Base-by-base conservation (phyloP, 2,888 invertebrate species). In the Rugalucina vietnamica region DNA sequence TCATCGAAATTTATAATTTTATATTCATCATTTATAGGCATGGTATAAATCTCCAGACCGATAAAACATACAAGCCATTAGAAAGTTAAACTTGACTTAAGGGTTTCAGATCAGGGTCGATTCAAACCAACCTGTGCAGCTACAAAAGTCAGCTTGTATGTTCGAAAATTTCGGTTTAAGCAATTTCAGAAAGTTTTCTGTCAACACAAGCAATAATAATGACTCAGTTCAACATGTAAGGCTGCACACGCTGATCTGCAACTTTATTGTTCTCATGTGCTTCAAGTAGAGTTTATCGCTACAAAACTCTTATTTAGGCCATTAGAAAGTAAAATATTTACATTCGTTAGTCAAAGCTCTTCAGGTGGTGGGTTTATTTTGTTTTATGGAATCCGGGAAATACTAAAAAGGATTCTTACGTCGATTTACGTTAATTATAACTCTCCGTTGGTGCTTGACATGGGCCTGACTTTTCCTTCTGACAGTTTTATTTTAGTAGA, bases 1-100 rank as follows among this genome's bases (percentile, higher is more conserved):
- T 60, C 60, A 60, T 60, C 24, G 60, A 60, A n/a, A 60, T 60
- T 60, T n/a, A 60, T 60, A 24, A 60, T 60, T 60, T n/a, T 60
- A n/a, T 24, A 60, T 27, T n/a, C 24, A 34, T 65, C 65, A 10
- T 65, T 65, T 29, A 65, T 29, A 65, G 65, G 65, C 29, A 29
- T 10, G 21, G 34, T 65, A 65, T 65, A 65, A 65, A 65, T 65
- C 65, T 29, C 34, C 27, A 34, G 24, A 4, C 12, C 32, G 65
- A 65, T 65, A 65, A 65, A 65, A 34, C 21, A 65, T 65, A 65
- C 34, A 34, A 18, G 32, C 12, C 65, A 65, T 29, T 12, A 65
- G 18, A 65, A 65, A 12, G 65, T 65, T 34, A 34, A 34, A 34
- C n/a, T n/a, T n/a, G n/a, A n/a, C n/a, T n/a, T n/a, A n/a, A n/a